phyloP scores from a whole-genome alignment of 2,113 vertebrate species.

The Cyanoliseus patagonus region DNA sequence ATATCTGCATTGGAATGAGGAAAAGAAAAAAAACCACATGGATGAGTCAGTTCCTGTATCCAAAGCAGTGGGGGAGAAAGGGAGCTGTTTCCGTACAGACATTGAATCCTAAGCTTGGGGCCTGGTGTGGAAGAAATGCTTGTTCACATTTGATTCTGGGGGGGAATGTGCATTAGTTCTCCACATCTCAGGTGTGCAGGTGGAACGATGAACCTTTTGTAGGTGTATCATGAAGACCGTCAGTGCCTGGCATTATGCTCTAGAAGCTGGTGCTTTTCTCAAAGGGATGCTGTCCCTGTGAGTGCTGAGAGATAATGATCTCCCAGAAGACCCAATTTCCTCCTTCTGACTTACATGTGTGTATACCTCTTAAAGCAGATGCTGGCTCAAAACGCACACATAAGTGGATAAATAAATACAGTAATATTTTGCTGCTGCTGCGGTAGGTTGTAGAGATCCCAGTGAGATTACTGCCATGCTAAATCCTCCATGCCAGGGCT shows the following conservation, averaged over 20 bases:
- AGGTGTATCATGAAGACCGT: neutral
- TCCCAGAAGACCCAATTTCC: neutral
- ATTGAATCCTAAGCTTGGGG: neutral
- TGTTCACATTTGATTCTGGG: neutral
- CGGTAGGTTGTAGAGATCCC: neutral
- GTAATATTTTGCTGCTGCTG: neutral
- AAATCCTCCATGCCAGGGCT: neutral
- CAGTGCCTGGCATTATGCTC: neutral
- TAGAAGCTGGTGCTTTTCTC: neutral
- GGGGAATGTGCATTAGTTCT: neutral
- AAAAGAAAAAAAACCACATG: accelerated
- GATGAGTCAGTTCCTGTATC: slow-evolving; percentile 47
- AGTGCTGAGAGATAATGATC: neutral
- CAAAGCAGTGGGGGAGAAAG: neutral
- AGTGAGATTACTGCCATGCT: neutral
- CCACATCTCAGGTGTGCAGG: neutral
- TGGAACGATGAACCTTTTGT: neutral
- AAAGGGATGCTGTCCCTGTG: neutral
- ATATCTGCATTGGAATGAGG: slow-evolving; percentile 40
- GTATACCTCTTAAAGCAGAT: neutral
- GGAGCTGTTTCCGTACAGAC: neutral
- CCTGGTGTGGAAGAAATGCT: neutral
- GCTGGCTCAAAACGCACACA: neutral
- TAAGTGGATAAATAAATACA: slow-evolving; percentile 14
- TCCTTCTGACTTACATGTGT: neutral